phyloP scores from a whole-genome alignment of 2,888 invertebrate species.

The Hirtodrosophila trivittata region DNA sequence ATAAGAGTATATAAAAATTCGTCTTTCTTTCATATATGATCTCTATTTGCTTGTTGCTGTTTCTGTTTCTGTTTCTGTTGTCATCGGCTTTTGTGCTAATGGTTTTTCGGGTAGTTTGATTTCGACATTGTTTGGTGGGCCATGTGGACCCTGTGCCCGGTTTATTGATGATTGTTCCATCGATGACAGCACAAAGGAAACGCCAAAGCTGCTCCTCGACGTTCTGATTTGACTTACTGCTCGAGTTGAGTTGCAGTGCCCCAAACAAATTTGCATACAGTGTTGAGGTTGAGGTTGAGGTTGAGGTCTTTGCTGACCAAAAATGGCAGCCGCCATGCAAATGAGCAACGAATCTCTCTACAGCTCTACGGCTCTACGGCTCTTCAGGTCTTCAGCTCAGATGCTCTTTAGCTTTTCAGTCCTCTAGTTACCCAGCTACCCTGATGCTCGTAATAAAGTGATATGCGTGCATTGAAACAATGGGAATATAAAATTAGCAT shows the following conservation, averaged over 20 bases:
- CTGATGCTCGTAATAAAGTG: slow-evolving; percentile 71
- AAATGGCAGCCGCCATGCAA: slow-evolving; percentile 76
- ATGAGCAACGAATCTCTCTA: slow-evolving; percentile 39
- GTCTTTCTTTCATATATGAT: not conserved
- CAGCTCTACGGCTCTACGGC: not conserved
- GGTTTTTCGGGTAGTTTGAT: slow-evolving; percentile 45
- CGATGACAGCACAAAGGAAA: slow-evolving; percentile 76
- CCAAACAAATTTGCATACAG: slow-evolving; percentile 70
- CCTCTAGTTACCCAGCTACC: slow-evolving; percentile 25
- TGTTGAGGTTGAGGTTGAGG: slow-evolving; percentile 54
- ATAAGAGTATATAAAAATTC: too few relatives aligned
- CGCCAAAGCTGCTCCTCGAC: slow-evolving; percentile 48
- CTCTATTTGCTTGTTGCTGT: slow-evolving; percentile 38
- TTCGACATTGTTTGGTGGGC: slow-evolving; percentile 69
- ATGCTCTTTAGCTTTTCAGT: not conserved
- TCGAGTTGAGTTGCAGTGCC: slow-evolving; percentile 67
- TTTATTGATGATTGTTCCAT: slow-evolving; percentile 71
- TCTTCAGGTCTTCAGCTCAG: too few relatives aligned
- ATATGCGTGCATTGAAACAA: slow-evolving; percentile 78
- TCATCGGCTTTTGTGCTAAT: slow-evolving; percentile 35
- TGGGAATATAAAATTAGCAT: slow-evolving; percentile 80
- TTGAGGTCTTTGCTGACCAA: slow-evolving; percentile 63
- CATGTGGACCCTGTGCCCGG: slow-evolving; percentile 32
- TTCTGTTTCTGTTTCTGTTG: too few relatives aligned
- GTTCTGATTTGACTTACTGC: slow-evolving; percentile 78